Percentiles rank a stretch among this genome's conserved stretches.
phyloP scores from a whole-genome alignment of 2,797 vertebrate genomes.

The Liparis tanakae region DNA sequence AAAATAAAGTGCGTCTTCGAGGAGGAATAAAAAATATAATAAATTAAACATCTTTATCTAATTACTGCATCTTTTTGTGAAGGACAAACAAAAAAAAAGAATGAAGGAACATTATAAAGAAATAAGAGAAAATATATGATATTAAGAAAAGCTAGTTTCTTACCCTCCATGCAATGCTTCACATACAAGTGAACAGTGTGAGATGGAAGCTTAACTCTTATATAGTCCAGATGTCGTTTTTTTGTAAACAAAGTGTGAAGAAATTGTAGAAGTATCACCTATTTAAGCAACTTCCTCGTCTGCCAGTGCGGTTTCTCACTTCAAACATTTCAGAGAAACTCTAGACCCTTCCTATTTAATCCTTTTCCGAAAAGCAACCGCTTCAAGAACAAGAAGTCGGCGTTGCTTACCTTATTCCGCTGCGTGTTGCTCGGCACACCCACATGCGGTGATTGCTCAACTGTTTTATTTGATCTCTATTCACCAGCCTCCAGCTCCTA shows the following conservation, averaged over 20 bases:
- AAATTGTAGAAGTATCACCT: slow-evolving; percentile 44
- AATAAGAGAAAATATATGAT: neutral
- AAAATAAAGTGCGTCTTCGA: too few species aligned
- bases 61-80: slow-evolving; percentile 8
- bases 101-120: neutral
- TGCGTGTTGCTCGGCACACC: slow-evolving; percentile 35
- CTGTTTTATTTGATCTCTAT: slow-evolving; percentile 56
- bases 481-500: slow-evolving; percentile 46
- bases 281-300: slow-evolving; percentile 38
- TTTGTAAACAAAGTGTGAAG: slow-evolving; percentile 30
- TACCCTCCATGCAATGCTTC: slow-evolving; percentile 37
- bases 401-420: slow-evolving; percentile 43
- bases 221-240: slow-evolving; percentile 40
- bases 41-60: slow-evolving; percentile 12
- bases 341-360: neutral
- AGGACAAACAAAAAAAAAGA: slow-evolving; percentile 6
- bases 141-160: slow-evolving; percentile 35
- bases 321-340: neutral
- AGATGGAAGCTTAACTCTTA: slow-evolving; percentile 40
- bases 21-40: too few species aligned
- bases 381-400: neutral
- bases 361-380: neutral
- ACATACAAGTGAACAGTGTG: neutral
- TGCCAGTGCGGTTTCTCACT: fast-evolving
- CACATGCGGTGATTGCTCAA: slow-evolving; percentile 46